Percentiles rank a stretch among this genome's conserved stretches.
These are phyloP conservation scores for Gorsachius magnificus DNA, from an alignment of 2,797 vertebrate genomes.

Conservation along the genomic window DNA sequence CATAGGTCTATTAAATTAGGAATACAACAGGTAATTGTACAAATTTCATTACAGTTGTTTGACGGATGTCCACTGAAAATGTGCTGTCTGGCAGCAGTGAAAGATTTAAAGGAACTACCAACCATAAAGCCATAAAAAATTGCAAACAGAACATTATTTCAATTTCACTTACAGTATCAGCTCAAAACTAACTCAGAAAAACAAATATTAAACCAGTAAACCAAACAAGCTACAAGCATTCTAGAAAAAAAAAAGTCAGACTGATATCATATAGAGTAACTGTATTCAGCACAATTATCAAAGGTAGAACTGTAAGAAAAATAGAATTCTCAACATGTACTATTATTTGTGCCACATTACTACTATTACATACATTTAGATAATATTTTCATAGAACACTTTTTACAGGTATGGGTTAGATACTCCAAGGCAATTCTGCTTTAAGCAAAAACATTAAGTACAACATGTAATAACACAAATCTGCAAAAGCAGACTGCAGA, in stretches of 20 bases:
- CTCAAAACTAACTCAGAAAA: not conserved
- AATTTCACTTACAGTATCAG: not conserved
- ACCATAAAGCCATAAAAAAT: not conserved
- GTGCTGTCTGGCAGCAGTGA: not conserved
- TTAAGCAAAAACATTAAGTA: not conserved
- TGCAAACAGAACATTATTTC: not conserved
- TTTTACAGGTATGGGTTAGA: not conserved
- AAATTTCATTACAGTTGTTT: not conserved
- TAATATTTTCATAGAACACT: not conserved
- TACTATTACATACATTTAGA: not conserved
- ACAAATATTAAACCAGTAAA: not conserved
- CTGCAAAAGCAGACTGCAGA: not conserved
- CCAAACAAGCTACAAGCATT: not conserved
- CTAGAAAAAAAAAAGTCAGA: not conserved
- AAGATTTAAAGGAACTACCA: not conserved
- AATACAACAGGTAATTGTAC: not conserved
- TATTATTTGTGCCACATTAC: not conserved
- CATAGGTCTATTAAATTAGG: not conserved
- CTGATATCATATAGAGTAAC: not conserved
- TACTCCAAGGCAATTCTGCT: not conserved
- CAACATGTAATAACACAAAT: not conserved
- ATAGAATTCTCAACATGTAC: not conserved
- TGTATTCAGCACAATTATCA: not conserved
- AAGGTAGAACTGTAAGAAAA: not conserved
- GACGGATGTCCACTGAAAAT: not conserved